Conservation (phyloP, 2,113 vertebrate species). For the Bubo blakistoni region DNA sequence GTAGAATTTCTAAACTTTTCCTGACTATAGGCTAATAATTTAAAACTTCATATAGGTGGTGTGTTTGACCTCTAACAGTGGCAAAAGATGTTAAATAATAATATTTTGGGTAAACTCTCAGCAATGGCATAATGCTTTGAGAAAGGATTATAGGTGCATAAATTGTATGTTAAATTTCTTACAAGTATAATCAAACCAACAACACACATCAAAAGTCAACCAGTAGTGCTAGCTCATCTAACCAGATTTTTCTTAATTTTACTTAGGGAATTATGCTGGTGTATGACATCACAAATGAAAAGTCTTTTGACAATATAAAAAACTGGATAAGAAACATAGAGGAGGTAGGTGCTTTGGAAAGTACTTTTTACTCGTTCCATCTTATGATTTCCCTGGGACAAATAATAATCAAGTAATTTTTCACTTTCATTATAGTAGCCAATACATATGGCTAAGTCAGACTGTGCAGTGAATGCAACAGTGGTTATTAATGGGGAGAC, state of each 20-base stretch:
- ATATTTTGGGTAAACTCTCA: neutral
- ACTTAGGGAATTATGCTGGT: conserved; percentile 95
- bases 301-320: conserved; percentile 98
- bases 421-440: neutral
- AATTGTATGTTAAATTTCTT: neutral
- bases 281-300: conserved; percentile 97
- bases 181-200: neutral
- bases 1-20: neutral
- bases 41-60: neutral
- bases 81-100: neutral
- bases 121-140: neutral
- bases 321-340: conserved; percentile 99
- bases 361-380: rapidly evolving
- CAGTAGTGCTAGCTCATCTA: neutral
- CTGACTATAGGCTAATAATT: neutral
- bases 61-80: neutral
- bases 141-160: neutral
- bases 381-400: neutral
- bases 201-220: neutral
- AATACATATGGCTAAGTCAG: neutral
- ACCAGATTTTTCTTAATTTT: neutral
- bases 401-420: neutral
- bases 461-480: neutral
- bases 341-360: conserved; percentile 79
- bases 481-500: neutral